Evolutionary conservation across 2,797 vertebrate species (phyloP).

Genomic region (Macropus fuliginosus): DNA sequence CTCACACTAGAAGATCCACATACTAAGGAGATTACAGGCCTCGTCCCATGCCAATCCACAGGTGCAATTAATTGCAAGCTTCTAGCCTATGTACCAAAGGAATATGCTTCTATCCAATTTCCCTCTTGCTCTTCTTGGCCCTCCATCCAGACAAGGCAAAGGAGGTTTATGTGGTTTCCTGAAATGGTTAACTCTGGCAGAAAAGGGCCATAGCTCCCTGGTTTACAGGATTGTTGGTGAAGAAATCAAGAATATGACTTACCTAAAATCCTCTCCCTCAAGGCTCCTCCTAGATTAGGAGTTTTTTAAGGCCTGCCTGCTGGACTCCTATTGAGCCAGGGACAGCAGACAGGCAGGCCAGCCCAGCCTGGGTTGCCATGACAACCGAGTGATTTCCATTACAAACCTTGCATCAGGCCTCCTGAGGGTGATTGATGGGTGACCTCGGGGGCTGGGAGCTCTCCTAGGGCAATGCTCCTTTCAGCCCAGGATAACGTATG

Average conservation of each 20-base stretch:
- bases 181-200: neutral
- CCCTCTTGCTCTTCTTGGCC: neutral
- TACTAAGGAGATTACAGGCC: neutral
- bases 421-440: constrained; percentile 81
- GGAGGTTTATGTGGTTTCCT: neutral
- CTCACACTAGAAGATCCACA: neutral
- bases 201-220: neutral
- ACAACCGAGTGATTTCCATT: constrained; percentile 79
- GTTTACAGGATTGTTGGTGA: neutral
- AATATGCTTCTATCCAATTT: neutral
- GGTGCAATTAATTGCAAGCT: neutral
- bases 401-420: constrained; percentile 77
- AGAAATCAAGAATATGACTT: neutral
- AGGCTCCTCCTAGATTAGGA: neutral
- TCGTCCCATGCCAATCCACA: neutral
- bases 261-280: neutral
- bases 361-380: constrained; percentile 77
- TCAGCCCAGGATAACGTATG: constrained; percentile 18
- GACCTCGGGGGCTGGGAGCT: constrained; percentile 69
- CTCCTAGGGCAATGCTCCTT: constrained; percentile 18
- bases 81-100: neutral
- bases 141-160: neutral
- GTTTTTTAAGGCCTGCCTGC: constrained; percentile 3
- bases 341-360: constrained; percentile 27
- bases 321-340: constrained; percentile 25